These are phyloP conservation scores for Cyprichromis sp. DNA, from an alignment of 2,113 vertebrate genomes.

Conservation along the genomic window DNA sequence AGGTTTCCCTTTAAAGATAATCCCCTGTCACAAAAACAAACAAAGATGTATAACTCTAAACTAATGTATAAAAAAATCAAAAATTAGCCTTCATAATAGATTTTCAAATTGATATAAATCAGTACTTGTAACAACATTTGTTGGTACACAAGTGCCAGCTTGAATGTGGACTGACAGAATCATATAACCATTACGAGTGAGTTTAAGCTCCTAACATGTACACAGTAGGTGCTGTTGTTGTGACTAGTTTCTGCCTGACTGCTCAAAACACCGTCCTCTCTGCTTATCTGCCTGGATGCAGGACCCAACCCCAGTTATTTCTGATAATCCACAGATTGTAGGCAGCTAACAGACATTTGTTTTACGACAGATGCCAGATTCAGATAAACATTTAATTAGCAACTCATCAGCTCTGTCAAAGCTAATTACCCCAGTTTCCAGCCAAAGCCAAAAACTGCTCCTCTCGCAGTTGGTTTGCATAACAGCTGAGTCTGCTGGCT, in stretches of 20 bases:
- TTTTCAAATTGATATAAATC: neutral
- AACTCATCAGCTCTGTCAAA: constrained; percentile 62
- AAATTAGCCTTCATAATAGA: neutral
- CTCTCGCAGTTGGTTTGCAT: constrained; percentile 16
- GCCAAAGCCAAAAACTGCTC: constrained; percentile 29
- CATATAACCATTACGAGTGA: constrained; percentile 9
- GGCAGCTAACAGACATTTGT: constrained; percentile 56
- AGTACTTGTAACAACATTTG: neutral
- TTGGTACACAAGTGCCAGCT: neutral
- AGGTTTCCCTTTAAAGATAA: neutral
- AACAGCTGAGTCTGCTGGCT: constrained; percentile 20
- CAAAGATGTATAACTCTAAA: neutral
- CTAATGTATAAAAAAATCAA: neutral
- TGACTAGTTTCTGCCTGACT: neutral
- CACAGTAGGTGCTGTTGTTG: neutral
- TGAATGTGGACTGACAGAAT: constrained; percentile 13
- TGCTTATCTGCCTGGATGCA: constrained; percentile 35
- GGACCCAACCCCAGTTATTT: constrained; percentile 39
- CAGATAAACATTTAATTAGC: constrained; percentile 70
- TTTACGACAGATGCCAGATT: constrained; percentile 64
- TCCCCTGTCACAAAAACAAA: neutral
- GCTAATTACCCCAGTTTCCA: constrained; percentile 50
- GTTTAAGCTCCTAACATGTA: neutral
- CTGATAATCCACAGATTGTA: constrained; percentile 55
- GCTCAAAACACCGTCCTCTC: constrained; percentile 4